phyloP scores from a whole-genome alignment of 1,140 invertebrate genomes.

The Xylocopa sonorina region DNA sequence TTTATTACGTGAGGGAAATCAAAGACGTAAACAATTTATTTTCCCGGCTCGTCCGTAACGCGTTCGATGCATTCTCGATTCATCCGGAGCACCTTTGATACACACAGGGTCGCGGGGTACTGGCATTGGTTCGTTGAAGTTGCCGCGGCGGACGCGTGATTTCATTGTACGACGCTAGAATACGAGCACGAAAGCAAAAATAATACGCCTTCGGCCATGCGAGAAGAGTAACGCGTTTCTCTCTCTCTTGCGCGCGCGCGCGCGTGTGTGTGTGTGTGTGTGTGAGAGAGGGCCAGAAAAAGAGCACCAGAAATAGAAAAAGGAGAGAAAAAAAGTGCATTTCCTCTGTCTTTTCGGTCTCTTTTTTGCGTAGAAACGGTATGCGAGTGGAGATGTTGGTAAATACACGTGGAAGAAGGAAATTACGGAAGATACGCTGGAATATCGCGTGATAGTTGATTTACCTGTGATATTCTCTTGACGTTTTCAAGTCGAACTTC shows the following conservation, averaged over 20 bases:
- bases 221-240: slow-evolving; percentile 10
- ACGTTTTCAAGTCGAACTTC: too few species aligned
- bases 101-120: too few species aligned
- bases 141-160: slow-evolving; percentile 7
- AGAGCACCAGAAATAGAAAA: background rate
- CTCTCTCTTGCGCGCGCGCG: too few species aligned
- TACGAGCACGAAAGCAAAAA: slow-evolving; percentile 11
- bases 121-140: background rate
- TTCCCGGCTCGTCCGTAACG: background rate
- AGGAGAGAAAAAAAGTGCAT: background rate
- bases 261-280: too few species aligned
- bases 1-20: slow-evolving; percentile 50
- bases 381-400: background rate
- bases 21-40: slow-evolving; percentile 44
- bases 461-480: background rate
- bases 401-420: background rate
- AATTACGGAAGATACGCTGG: background rate
- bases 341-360: background rate
- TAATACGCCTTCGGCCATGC: slow-evolving; percentile 29
- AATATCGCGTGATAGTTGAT: background rate
- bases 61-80: slow-evolving; percentile 21
- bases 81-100: background rate
- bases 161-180: background rate
- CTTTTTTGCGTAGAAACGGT: background rate
- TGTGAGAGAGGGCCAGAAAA: background rate